Conservation (phyloP, 2,888 invertebrate species). For the Pilophorus perplexus region DNA sequence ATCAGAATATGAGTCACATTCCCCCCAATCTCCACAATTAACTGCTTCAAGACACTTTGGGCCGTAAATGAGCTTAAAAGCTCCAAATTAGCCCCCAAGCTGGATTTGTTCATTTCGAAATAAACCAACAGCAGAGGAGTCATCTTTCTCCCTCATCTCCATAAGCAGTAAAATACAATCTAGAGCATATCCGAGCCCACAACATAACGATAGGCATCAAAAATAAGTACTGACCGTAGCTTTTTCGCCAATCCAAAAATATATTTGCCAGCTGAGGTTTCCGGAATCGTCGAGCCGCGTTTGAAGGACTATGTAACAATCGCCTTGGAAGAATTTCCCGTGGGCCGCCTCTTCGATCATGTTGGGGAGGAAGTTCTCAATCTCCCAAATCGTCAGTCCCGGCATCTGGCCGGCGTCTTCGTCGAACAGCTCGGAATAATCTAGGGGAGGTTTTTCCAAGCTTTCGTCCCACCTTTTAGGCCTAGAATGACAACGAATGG, state of each 20-base stretch:
- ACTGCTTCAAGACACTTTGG: too few species aligned
- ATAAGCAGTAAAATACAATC: background rate
- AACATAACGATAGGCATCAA: background rate
- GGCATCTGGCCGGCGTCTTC: slow-evolving; percentile 90
- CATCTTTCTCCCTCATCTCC: background rate
- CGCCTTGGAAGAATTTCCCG: slow-evolving; percentile 93
- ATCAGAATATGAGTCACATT: too few species aligned
- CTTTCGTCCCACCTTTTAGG: slow-evolving; percentile 94
- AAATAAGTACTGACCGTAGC: slow-evolving; percentile 68
- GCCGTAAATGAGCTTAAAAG: too few species aligned
- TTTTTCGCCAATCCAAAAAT: slow-evolving; percentile 97
- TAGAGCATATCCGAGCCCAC: too few species aligned
- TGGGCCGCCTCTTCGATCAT: slow-evolving; percentile 76
- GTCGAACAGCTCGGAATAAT: slow-evolving; percentile 97
- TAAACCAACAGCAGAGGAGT: slow-evolving; percentile 25
- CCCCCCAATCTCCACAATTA: too few species aligned
- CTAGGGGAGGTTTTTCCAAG: slow-evolving; percentile 84
- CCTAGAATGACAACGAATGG: slow-evolving; percentile 55
- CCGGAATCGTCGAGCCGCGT: slow-evolving; percentile 80
- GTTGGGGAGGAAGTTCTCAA: slow-evolving; percentile 97
- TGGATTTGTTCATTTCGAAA: too few species aligned
- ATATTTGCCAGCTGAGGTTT: slow-evolving; percentile 90
- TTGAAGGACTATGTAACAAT: slow-evolving; percentile 95
- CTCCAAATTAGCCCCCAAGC: too few species aligned
- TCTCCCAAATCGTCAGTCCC: slow-evolving; percentile 96